Percentiles rank a stretch among this genome's conserved stretches.
These are phyloP conservation scores for Callyntrura sp. DNA, from an alignment of 2,888 invertebrate species.

Conservation along the genomic window DNA sequence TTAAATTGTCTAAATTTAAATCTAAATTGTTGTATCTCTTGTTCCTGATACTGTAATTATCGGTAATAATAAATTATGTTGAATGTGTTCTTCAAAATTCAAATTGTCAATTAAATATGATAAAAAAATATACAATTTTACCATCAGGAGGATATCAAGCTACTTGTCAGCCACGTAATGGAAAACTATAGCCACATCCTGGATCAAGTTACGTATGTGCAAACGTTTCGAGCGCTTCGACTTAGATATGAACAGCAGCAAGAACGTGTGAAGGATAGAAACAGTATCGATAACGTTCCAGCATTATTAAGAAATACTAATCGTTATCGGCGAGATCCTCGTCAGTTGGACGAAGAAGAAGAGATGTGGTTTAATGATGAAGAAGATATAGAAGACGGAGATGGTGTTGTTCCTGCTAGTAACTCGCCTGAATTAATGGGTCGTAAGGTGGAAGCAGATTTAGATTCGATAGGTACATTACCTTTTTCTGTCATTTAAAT, in stretches of 20 bases:
- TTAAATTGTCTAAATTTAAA: no score
- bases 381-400: constrained; percentile 93
- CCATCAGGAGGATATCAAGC: constrained; percentile 95
- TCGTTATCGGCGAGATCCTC: constrained; percentile 95
- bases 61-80: no score
- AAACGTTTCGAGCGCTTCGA: constrained; percentile 98
- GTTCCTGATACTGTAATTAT: no score
- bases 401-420: constrained; percentile 84
- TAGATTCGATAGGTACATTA: constrained; percentile 87
- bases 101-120: no score
- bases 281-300: constrained; percentile 88
- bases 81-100: no score
- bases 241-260: constrained; percentile 96
- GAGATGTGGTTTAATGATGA: constrained; percentile 99
- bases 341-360: constrained; percentile 98
- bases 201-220: constrained; percentile 98
- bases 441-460: constrained; percentile 87
- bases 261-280: constrained; percentile 94
- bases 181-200: constrained; percentile 98
- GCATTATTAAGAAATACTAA: constrained; percentile 91
- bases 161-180: constrained; percentile 96
- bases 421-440: constrained; percentile 87
- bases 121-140: no score
- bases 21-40: no score
- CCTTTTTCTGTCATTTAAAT: constrained; percentile 15